Percentiles rank a stretch among this genome's conserved stretches.
phyloP scores from a whole-genome alignment of 2,888 invertebrate genomes.

The Rhogogaster chlorosoma region DNA sequence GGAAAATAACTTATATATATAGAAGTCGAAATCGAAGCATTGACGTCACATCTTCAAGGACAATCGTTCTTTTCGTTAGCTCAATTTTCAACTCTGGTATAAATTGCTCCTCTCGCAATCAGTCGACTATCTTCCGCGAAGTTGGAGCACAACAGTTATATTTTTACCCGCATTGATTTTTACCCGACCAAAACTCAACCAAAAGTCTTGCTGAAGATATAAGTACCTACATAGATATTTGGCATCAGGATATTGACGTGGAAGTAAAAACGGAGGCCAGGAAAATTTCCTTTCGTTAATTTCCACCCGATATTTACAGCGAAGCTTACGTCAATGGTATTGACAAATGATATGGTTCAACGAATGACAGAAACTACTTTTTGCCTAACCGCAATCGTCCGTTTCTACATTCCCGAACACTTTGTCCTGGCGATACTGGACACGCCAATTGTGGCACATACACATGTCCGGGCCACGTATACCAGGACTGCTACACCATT shows the following conservation, averaged over 20 bases:
- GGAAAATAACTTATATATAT: not conserved
- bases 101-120: conserved; percentile 25
- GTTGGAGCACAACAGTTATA: conserved; percentile 5
- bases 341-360: conserved; percentile 2
- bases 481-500: conserved; percentile 23
- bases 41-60: conserved; percentile 28
- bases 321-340: not conserved
- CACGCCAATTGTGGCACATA: not conserved
- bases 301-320: not conserved
- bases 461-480: not conserved
- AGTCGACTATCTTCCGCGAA: not conserved
- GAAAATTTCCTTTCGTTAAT: not conserved
- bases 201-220: not conserved
- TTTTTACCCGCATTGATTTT: conserved; percentile 17
- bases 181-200: not conserved
- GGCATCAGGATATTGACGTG: not conserved
- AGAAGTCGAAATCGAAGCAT: not conserved
- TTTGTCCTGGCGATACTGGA: not conserved
- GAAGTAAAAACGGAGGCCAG: not conserved
- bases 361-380: not conserved
- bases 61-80: conserved; percentile 42
- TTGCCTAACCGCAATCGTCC: not conserved
- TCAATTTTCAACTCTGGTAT: conserved; percentile 6
- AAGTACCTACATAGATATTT: not conserved
- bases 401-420: conserved; percentile 26